Base-by-base conservation (phyloP, 2,113 vertebrate species). In the Isichthys henryi region DNA sequence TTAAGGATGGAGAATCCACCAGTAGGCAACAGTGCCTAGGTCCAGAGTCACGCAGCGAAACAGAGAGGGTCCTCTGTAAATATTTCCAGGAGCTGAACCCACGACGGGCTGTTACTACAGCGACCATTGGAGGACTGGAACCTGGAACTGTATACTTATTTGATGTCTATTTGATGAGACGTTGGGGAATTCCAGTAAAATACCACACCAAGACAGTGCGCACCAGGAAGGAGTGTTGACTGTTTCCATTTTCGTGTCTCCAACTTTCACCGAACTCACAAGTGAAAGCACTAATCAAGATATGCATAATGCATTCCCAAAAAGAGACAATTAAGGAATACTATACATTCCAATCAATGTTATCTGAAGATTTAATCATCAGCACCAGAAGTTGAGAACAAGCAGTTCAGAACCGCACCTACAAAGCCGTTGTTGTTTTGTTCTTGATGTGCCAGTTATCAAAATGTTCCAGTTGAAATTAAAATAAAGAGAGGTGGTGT, bases 121-220 rank as follows among this genome's bases (percentile, higher is more conserved):
- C 97, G 91, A 96, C 96, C 91, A 96, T 98, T 80, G 93, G 94
- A 43, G 97, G 95, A 89, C 93, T 98, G 90, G 93, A 97, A 91
- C 94, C 95, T 9, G 97, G 96, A 45, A 95, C 92, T 1, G 91
- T 94, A 88, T 98, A 98, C 90, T 90, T 97, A 93, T 97, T 98
- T 92, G 97, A 98, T 92, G 95, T 98, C 90, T 98, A 98, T 91
- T 96, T 98, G 92, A 95, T 97, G 87, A 97, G 97, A 93, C 96
- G 96, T 88, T 97, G 97, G 93, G 97, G 97, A 91, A 96, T 97
- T 92, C 96, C 97, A 0, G 89, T 97, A 91, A 97, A 96, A 88
- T 98, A 98, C 27, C 94, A 95, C 92, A 98, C 97, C 93, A 98
- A 97, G 95, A 95, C 94, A 58, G 94, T 98, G 89, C 97, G 95